These are phyloP conservation scores for Limnephilus lunatus DNA, from an alignment of 2,888 invertebrate genomes.

Conservation along the genomic window DNA sequence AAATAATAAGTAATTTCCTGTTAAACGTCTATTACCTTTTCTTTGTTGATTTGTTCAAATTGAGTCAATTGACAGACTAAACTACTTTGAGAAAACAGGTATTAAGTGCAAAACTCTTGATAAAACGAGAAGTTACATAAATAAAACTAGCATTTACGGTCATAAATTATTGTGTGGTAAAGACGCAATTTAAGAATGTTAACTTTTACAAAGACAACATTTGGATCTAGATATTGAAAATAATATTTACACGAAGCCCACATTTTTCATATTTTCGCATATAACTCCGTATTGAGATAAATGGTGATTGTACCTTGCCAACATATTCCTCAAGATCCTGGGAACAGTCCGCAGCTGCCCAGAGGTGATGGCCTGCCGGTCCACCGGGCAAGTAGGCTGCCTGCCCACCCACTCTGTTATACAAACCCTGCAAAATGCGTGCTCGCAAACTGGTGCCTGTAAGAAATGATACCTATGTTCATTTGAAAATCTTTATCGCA, in stretches of 20 bases:
- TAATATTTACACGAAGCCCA: not conserved
- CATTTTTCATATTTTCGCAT: too few species aligned
- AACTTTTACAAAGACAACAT: not conserved
- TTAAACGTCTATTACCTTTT: not conserved
- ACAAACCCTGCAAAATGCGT: conserved; percentile 95
- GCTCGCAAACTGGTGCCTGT: conserved; percentile 96
- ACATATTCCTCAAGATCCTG: conserved; percentile 92
- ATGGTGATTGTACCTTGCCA: conserved; percentile 81
- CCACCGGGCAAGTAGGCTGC: conserved; percentile 96
- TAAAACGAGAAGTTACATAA: too few species aligned
- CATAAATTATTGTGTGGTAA: too few species aligned
- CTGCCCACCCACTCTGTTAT: conserved; percentile 97
- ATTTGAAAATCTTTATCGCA: not conserved
- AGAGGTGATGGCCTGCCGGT: conserved; percentile 93
- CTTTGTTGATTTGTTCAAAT: too few species aligned
- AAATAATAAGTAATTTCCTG: not conserved
- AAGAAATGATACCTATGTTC: not conserved
- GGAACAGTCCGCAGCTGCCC: conserved; percentile 94
- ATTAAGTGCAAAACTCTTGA: too few species aligned
- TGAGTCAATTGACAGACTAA: too few species aligned
- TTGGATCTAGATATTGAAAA: not conserved
- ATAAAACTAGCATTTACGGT: too few species aligned
- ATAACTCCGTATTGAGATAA: not conserved
- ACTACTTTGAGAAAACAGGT: too few species aligned
- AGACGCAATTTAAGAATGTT: too few species aligned